Percentiles rank a stretch among this genome's conserved stretches.
Conservation (phyloP, 2,113 vertebrate species). For the Ovibos moschatus region DNA sequence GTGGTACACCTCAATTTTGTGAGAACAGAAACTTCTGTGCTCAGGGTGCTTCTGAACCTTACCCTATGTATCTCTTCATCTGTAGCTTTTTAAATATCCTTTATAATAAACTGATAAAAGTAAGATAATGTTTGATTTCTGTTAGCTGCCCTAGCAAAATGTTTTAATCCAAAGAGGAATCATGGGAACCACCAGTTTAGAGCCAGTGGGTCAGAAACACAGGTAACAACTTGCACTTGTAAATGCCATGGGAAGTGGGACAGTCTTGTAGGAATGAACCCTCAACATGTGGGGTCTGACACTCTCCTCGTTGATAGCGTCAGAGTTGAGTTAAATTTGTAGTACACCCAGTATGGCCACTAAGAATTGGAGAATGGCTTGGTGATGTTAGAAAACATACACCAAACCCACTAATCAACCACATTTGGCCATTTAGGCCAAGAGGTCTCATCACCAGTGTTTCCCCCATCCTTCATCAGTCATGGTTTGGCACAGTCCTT, state of each 20-base stretch:
- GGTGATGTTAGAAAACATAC: neutral
- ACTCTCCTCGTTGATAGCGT: neutral
- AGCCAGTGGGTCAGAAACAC: neutral
- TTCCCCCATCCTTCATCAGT: neutral
- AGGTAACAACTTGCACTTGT: neutral
- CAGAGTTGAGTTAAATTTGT: neutral
- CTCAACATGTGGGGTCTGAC: neutral
- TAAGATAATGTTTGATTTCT: neutral
- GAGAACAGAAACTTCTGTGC: neutral
- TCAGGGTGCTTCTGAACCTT: neutral
- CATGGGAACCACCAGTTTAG: neutral
- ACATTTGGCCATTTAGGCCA: neutral
- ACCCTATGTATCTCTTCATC: neutral
- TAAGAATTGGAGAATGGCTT: neutral
- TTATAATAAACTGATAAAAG: neutral
- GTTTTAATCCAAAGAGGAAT: neutral
- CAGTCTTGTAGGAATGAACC: neutral
- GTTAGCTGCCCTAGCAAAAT: neutral
- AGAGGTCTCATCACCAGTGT: neutral
- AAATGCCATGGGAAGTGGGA: neutral
- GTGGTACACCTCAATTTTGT: neutral
- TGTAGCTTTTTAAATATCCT: neutral
- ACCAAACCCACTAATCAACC: neutral
- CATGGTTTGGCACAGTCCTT: neutral
- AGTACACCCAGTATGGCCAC: neutral